Evolutionary conservation across 2,113 vertebrate species (phyloP), one percentile per base, ranked within the genome.

Genomic region (Nothocercus nigrocapillus): DNA sequence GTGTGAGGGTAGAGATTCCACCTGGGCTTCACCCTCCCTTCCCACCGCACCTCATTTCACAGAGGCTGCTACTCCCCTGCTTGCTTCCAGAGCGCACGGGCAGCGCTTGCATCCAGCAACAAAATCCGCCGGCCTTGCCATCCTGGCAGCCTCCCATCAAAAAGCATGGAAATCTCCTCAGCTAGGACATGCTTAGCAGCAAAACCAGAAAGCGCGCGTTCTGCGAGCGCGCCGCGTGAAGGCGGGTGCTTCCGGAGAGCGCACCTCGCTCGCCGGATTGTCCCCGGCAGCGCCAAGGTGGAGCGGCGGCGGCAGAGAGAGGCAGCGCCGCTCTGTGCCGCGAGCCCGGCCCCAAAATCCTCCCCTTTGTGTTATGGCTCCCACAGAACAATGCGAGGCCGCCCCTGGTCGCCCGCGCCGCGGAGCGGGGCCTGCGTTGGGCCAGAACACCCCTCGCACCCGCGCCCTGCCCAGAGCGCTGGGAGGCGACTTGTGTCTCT

Each of bases 391-490:
- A 75, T 6, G 13, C 0, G 0, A 84, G 53, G 69, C 73, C 2
- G 0, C 36, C 61, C 61, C 92, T 14, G 0, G 68, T 53, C 11
- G 9, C 73, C 88, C 1, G 1, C 2, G 7, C 81, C 53, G 70
- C 56, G 85, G 68, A 88, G 82, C 76, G 49, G 58, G 0, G 1
- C 40, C 62, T 68, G 85, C 79, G 75, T 5, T 34, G 42, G 91
- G 91, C 53, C 64, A 38, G 59, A 86, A 86, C 51, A 78, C 3
- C 8, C 72, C 75, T 47, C 22, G 38, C 85, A 51, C 28, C 16
- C 38, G 9, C 19, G 13, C 25, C 13, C 53, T 7, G 47, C 74
- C 75, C 63, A 0, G 1, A n/a, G 54, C 0, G 0, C 59, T 11
- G 53, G 18, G 11, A 85, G 34, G 44, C 32, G n/a, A 62, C 81